Conservation (phyloP, 2,113 vertebrate genomes). For the Hystrix brachyura region DNA sequence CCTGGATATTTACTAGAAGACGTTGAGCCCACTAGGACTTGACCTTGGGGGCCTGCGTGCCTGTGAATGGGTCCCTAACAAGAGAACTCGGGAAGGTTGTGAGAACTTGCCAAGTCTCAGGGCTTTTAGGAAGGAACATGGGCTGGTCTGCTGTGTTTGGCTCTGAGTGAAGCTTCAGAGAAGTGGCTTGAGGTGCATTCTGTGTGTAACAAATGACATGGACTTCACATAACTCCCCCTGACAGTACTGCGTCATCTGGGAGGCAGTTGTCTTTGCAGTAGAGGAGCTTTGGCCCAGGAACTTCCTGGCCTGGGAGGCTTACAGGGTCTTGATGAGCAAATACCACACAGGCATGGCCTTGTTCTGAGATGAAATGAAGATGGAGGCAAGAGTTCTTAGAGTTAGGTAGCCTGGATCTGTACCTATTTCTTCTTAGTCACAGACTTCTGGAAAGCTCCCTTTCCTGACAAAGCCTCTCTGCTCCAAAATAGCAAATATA, state of each 20-base stretch:
- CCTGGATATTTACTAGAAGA: background rate
- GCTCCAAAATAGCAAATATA: constrained; percentile 45
- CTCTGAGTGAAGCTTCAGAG: constrained; percentile 32
- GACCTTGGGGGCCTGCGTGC: background rate
- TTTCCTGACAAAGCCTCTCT: constrained; percentile 47
- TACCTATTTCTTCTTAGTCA: constrained; percentile 52
- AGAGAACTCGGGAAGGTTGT: background rate
- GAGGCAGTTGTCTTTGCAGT: background rate
- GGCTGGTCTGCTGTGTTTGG: constrained; percentile 5
- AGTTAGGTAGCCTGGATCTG: background rate
- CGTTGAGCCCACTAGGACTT: background rate
- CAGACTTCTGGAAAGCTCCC: constrained; percentile 51
- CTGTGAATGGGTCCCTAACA: background rate
- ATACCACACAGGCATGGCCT: background rate
- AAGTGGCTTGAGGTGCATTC: constrained; percentile 4
- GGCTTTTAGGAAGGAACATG: background rate
- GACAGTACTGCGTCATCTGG: background rate
- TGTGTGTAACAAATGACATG: background rate
- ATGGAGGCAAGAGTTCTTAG: background rate
- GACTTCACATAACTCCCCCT: background rate
- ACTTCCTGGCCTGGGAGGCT: background rate
- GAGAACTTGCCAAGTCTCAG: background rate
- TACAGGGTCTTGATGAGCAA: background rate
- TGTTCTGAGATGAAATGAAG: constrained; percentile 42
- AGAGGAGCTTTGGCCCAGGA: background rate